Base-by-base conservation (phyloP, 2,797 vertebrate species). In the Paedocypris micromegethes region DNA sequence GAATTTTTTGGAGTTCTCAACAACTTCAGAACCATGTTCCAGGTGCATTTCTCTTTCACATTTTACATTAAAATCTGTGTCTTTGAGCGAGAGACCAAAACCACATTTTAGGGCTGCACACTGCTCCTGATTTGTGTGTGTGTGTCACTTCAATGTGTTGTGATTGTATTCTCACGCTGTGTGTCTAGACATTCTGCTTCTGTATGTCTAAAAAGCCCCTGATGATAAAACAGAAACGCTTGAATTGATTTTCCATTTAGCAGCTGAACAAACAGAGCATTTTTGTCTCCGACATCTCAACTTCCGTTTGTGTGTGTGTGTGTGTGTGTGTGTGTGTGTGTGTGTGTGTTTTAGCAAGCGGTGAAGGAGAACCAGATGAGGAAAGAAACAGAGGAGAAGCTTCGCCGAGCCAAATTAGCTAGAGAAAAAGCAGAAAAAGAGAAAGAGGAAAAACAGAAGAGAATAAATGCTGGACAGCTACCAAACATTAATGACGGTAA, bases 1-100 rank as follows among this genome's bases (percentile, higher is more conserved):
- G 92, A 94, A 72, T 86, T 95, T 77, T 95, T 93, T 51, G 85
- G 85, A 0, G 93, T 94, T 69, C 82, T 94, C 62, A 90, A 88
- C 82, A 93, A 84, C 83, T 95, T 96, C 64, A 92, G 83, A 75
- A 93, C 86, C 79, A 93, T 90, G 89, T 92, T 97, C 82, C 82
- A 92, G 90, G 92, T 95, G 70, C 23, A 23, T 23, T 23, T 23
- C 23, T 23, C 23, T 23, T 23, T 23, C 23, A 23, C 23, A 23
- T 23, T 23, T 23, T 23, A 1, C 23, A 23, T 23, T 23, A 23
- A 23, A 23, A 23, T 23, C 23, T 23, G 23, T 23, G 23, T 23
- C 23, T 23, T 23, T 23, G 23, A 23, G 23, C 23, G 23, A 23
- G 23, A 23, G 23, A 23, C 23, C 23, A 23, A 23, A 23, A 23